Evolutionary conservation across 2,888 invertebrate species (phyloP).

Genomic region (Xestia c-nigrum): DNA sequence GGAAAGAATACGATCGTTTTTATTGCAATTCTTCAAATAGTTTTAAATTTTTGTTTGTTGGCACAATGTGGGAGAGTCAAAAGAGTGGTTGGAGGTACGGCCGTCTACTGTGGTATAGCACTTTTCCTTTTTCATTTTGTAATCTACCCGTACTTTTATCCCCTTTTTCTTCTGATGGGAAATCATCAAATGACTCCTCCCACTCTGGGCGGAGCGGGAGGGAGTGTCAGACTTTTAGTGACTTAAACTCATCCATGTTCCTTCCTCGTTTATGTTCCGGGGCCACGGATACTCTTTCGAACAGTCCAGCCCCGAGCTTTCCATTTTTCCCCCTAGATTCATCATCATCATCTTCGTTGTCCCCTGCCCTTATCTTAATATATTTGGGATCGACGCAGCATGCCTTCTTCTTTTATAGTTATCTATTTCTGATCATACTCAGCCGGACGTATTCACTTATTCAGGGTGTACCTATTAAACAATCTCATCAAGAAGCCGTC

Average conservation of each 20-base stretch:
- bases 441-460: too few relatives aligned
- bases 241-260: too few relatives aligned
- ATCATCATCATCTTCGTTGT: background rate
- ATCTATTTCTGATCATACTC: background rate
- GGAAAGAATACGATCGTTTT: constrained; percentile 48
- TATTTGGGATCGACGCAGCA: background rate
- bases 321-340: background rate
- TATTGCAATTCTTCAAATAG: constrained; percentile 47
- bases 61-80: constrained; percentile 76
- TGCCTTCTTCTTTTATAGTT: background rate
- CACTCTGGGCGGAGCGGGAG: too few relatives aligned
- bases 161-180: too few relatives aligned
- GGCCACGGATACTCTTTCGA: too few relatives aligned
- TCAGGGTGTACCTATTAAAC: too few relatives aligned
- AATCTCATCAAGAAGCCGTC: too few relatives aligned
- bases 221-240: too few relatives aligned
- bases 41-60: constrained; percentile 62
- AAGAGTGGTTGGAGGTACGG: constrained; percentile 80
- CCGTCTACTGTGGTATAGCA: constrained; percentile 81
- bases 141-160: background rate
- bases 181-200: too few relatives aligned
- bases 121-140: constrained; percentile 34
- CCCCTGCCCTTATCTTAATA: background rate
- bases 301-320: too few relatives aligned
- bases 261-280: too few relatives aligned